Evolutionary conservation across 2,888 invertebrate species (phyloP), one percentile per base, ranked within the genome.

Genomic region (Pilophorus perplexus): DNA sequence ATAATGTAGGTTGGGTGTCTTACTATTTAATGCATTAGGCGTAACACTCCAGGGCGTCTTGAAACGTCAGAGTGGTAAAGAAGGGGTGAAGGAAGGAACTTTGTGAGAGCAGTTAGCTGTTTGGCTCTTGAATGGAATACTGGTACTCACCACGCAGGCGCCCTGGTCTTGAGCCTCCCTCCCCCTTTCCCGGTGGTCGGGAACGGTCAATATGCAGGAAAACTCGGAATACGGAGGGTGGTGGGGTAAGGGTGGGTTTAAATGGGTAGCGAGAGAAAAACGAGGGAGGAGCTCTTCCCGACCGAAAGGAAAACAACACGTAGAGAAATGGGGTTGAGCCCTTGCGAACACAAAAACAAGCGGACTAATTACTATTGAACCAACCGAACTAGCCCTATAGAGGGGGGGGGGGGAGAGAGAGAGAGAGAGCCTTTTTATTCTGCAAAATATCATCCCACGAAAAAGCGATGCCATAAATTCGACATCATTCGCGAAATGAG

Each of bases 131-230:
- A 52, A 52, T 52, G 52, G 52, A 52, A 52, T 28, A 14, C 28
- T 28, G 27, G 52, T 16, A 28, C 10, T 14, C 16, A 5, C 1
- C 16, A 28, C 52, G 52, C 52, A 14, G 23, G 52, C 52, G 52
- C 52, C 25, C n/a, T n/a, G n/a, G n/a, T n/a, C n/a, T n/a, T n/a
- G 27, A 27, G 14, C 5, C 25, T 25, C 16, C n/a, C 5, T 2
- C 52, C 52, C 52, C 27, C 27, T 28, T 25, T 14, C 12, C 52
- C 25, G 10, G 27, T n/a, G n/a, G n/a, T 3, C 12, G 8, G 16
- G 25, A 25, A 52, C 52, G 52, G 52, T 52, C 52, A 52, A 52
- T 52, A 52, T 52, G 52, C 28, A 28, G 52, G 52, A 52, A 52
- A 52, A 52, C 52, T 57, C 57, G 5, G 38, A 12, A 6, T 37